Base-by-base conservation (phyloP, 2,113 vertebrate species). In the rabbit (Oryctolagus cuniculus) region DNA sequence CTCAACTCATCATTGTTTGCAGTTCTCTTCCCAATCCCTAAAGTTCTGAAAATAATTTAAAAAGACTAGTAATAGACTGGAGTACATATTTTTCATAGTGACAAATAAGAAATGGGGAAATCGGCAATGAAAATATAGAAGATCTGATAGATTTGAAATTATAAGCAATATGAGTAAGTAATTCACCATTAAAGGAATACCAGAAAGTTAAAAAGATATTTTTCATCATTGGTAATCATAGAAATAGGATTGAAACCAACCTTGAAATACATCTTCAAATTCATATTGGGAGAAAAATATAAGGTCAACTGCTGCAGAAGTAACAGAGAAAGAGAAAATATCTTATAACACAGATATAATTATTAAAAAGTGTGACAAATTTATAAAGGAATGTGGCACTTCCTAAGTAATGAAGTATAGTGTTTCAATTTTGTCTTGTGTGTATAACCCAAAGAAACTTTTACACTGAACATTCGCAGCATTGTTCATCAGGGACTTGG, bases 181-280 rank as follows among this genome's bases (percentile, higher is more conserved):
- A 66, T 87, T 93, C 11, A 10, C 22, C 25, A 80, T 51, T 64
- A 31, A 86, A 27, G 19, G 66, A 91, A 63, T 81, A 36, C 2
- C 27, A 66, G 29, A 70, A 15, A 3, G 19, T 31, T 90, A 80
- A 72, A 29, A 63, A 67, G 6, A 64, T 49, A 5, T 22, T 80
- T 16, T 70, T 63, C 6, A 67, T 90, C 24, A 61, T 27, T 86
- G 13, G 22, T 61, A 89, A 83, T 93, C 25, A 49, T 19, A 94
- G 29, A 95, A 91, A 66, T 70, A 88, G 5, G 44, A 81, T 87
- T 72, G 49, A 67, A 79, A 89, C 5, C 19, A 67, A 86, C 17
- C 19, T 27, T 21, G 21, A 85, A 36, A 93, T 24, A 61, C 10
- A 19, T 73, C 58, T 84, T 87, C 21, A 91, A 21, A 80, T 77